phyloP scores from a whole-genome alignment of 2,888 invertebrate species.

The Cataglyphis livida region DNA sequence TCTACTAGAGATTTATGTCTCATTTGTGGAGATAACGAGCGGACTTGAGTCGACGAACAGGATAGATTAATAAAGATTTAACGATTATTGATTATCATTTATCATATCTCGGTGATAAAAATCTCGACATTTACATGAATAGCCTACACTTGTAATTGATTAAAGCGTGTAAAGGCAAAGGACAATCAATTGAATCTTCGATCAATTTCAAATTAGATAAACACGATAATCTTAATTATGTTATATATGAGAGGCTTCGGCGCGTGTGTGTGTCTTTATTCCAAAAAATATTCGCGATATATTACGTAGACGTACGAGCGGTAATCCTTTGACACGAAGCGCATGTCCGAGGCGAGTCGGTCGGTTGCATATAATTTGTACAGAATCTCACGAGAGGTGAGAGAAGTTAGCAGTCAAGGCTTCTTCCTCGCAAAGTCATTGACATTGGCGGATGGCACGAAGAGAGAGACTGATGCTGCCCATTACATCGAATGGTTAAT shows the following conservation, averaged over 20 bases:
- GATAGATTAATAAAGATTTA: not conserved
- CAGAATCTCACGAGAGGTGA: constrained; percentile 77
- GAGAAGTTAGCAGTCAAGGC: constrained; percentile 84
- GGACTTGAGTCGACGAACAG: constrained; percentile 3
- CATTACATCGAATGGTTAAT: constrained; percentile 73
- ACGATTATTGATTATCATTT: constrained; percentile 17
- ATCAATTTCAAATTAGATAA: not conserved
- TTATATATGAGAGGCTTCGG: not conserved
- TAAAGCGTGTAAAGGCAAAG: too few relatives aligned
- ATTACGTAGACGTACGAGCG: constrained; percentile 43
- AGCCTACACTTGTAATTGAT: not conserved
- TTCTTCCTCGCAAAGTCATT: constrained; percentile 82
- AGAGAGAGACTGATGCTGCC: constrained; percentile 72
- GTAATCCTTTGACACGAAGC: constrained; percentile 59
- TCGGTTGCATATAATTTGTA: constrained; percentile 73
- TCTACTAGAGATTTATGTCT: constrained; percentile 31
- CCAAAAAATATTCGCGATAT: not conserved
- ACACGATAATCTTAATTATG: not conserved
- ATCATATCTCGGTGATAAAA: constrained; percentile 3
- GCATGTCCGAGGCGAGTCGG: constrained; percentile 59
- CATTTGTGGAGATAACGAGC: constrained; percentile 19
- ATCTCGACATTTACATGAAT: not conserved
- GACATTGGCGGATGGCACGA: constrained; percentile 79
- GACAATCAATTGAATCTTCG: not conserved
- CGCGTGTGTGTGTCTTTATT: not conserved